Evolutionary conservation across 2,888 invertebrate species (phyloP).

Genomic region (Epinotia demarniana): DNA sequence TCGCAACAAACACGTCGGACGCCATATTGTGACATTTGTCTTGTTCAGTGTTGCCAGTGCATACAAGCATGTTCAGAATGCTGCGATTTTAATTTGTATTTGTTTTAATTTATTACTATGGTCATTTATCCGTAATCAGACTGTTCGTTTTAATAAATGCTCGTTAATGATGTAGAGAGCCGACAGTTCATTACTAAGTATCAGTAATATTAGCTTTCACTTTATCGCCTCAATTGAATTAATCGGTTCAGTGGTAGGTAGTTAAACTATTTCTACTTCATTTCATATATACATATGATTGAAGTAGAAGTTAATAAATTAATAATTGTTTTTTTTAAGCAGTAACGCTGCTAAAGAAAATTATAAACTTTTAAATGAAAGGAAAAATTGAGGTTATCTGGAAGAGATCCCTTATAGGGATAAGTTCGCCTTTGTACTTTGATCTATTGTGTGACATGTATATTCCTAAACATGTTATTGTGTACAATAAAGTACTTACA

Average conservation of each 20-base stretch:
- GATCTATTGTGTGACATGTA: no score
- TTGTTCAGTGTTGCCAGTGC: conserved; percentile 16
- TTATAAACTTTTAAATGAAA: no score
- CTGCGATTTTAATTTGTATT: background rate
- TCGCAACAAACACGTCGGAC: conserved; percentile 12
- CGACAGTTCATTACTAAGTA: background rate
- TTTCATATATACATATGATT: no score
- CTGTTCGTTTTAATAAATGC: background rate
- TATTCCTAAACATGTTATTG: no score
- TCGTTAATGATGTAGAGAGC: background rate
- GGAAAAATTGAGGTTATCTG: no score
- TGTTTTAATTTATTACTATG: background rate
- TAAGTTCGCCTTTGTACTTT: no score
- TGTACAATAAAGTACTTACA: no score
- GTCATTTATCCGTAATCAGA: background rate
- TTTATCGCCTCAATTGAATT: background rate
- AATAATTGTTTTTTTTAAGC: no score
- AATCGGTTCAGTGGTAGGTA: background rate
- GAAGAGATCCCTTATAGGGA: no score
- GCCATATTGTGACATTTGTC: conserved; percentile 23
- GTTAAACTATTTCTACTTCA: no score
- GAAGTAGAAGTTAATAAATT: no score
- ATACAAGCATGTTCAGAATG: conserved; percentile 10
- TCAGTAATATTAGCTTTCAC: background rate
- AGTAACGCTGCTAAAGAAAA: no score